Conservation (phyloP, 2,888 invertebrate species). For the Beris chalybata region DNA sequence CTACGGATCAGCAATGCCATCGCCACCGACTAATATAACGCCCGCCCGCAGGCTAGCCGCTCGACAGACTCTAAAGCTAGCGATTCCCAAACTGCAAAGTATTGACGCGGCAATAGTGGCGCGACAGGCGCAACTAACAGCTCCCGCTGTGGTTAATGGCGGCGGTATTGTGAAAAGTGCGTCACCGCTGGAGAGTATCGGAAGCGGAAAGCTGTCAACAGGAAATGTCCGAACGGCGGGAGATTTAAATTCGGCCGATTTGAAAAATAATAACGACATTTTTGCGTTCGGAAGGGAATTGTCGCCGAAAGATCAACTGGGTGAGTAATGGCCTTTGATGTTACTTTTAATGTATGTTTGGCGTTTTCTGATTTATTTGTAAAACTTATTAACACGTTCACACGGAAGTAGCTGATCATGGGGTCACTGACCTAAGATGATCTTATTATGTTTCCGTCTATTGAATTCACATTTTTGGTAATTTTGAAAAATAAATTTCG, state of each 20-base stretch:
- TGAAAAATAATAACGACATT: slow-evolving; percentile 51
- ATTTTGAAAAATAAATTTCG: too few relatives aligned
- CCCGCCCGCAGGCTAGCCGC: slow-evolving; percentile 56
- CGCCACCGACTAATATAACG: slow-evolving; percentile 49
- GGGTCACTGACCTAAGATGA: too few relatives aligned
- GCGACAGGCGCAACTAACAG: slow-evolving; percentile 28
- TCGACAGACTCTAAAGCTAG: slow-evolving; percentile 52
- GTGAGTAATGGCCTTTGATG: slow-evolving; percentile 35
- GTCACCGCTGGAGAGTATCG: slow-evolving; percentile 11
- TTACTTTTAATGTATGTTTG: too few relatives aligned
- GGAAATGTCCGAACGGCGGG: not conserved
- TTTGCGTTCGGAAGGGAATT: slow-evolving; percentile 53
- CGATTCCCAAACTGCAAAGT: slow-evolving; percentile 53
- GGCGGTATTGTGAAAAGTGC: slow-evolving; percentile 8
- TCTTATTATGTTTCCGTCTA: too few relatives aligned
- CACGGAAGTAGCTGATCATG: too few relatives aligned
- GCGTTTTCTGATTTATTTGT: too few relatives aligned
- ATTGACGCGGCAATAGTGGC: slow-evolving; percentile 30
- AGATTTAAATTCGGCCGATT: slow-evolving; percentile 49
- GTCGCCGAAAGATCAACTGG: slow-evolving; percentile 48
- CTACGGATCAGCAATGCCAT: not conserved
- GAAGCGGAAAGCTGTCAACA: not conserved
- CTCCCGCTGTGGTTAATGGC: slow-evolving; percentile 12
- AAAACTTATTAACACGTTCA: too few relatives aligned
- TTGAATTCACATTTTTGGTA: too few relatives aligned